Evolutionary conservation across 30 jellyfish, hydroid and myxozoan genomes (phyloP), one percentile per base, ranked within the genome.

Genomic region (Aurelia aurita): DNA sequence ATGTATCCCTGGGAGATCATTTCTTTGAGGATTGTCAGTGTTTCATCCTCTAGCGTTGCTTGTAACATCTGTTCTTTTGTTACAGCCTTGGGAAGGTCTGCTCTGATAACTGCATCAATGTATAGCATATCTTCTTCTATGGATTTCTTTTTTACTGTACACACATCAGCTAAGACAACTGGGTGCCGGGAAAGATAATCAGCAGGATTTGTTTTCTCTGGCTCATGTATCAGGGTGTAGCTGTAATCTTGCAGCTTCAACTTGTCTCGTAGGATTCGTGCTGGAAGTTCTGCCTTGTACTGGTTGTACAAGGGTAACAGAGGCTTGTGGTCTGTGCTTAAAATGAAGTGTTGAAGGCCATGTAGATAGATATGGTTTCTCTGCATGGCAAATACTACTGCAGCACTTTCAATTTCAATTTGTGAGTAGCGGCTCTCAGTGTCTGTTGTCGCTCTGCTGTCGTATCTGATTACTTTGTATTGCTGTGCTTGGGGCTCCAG

Each of bases 61-160:
- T 51, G 18, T 34, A 21, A 27, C 85, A 73, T 57, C 23, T 46
- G 51, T 51, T 57, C 57, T 49, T 21, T 51, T 44, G 85, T 73
- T 46, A 73, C 58, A 21, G 85, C 85, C 22, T 51, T 49, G 23
- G 85, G 74, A 25, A 73, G 53, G 54, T 28, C 46, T 27, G 70
- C 20, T 27, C 58, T 29, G 49, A 57, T 22, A 22, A 57, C 27
- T 22, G 51, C 58, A 51, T 57, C 58, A 34, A 49, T 51, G 74
- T 57, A 22, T 39, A 32, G 70, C 13, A 26, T 51, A 44, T 22
- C 74, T 45, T 57, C 74, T 44, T 57, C 58, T 69, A 35, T 69
- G 82, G 82, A 35, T 43, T 69, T 43, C 66, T 47, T 69, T 69
- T 69, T 47, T 63, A 63, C 75, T 43, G 75, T 63, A 63, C 75